phyloP scores from a whole-genome alignment of 2,113 vertebrate species.

The Colius striatus region DNA sequence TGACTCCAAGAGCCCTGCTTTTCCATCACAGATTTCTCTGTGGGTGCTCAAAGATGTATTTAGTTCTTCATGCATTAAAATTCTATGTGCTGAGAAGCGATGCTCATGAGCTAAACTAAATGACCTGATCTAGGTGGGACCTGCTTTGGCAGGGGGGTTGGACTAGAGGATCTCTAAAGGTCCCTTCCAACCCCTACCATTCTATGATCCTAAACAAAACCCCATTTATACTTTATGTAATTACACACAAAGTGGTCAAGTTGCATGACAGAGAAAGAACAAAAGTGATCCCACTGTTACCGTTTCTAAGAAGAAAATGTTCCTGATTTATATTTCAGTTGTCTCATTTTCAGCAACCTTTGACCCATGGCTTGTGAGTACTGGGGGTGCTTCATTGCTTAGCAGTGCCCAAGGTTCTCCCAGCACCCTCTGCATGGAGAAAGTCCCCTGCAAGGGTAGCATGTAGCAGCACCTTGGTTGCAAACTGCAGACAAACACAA shows the following conservation, averaged over 20 bases:
- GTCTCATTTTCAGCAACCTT: not conserved
- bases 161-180: too few relatives aligned
- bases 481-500: not conserved
- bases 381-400: not conserved
- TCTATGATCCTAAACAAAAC: not conserved
- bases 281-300: rapidly evolving
- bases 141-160: too few relatives aligned
- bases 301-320: not conserved
- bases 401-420: not conserved
- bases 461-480: not conserved
- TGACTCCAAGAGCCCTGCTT: not conserved
- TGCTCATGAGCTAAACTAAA: not conserved
- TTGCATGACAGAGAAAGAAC: not conserved
- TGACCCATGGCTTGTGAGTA: not conserved
- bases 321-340: not conserved
- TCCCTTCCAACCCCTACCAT: too few relatives aligned
- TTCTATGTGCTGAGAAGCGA: not conserved
- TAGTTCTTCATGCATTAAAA: not conserved
- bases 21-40: not conserved
- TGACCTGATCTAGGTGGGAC: too few relatives aligned
- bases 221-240: rapidly evolving
- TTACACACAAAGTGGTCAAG: not conserved
- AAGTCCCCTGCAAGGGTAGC: not conserved
- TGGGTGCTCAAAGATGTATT: not conserved
- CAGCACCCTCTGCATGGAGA: not conserved